Base-by-base conservation (phyloP, 2,888 invertebrate genomes). In the Lutraria lutraria region DNA sequence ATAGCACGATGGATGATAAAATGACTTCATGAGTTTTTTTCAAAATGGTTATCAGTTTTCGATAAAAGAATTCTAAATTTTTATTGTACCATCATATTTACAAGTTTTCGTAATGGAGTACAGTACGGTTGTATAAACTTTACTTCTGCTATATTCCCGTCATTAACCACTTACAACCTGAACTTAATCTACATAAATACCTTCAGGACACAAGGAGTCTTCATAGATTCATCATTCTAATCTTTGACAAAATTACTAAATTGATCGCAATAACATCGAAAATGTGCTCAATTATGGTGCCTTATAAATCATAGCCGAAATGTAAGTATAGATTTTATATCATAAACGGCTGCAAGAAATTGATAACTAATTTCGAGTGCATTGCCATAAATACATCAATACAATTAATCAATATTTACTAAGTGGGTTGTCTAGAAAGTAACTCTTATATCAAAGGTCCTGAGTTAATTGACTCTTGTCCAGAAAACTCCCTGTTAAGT, bases 401-500 rank as follows among this genome's bases (percentile, higher is more conserved):
- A 43, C 43, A 43, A 43, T 43, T 43, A 43, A 43, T 43, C 43
- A 43, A 43, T 43, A 43, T 43, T 43, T 43, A 43, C 43, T 43
- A 43, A 43, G 2, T 43, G 43, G 43, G 43, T 43, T 43, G 43
- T 43, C 43, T 43, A 43, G 43, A 8, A 43, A 43, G 43, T 8
- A 43, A 8, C 43, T 43, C 43, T 4, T 43, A n/a, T n/a, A n/a
- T n/a, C n/a, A n/a, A n/a, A n/a, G n/a, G n/a, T n/a, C n/a, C n/a
- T n/a, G n/a, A n/a, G n/a, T n/a, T n/a, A 43, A 21, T 21, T 60
- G n/a, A 3, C 8, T 0, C 8, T 21, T 60, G 60, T 60, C 63
- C n/a, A 68, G 63, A 68, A 68, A 68, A 68, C 63, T 68, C 63
- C 63, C 63, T 68, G 63, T 25, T 68, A 76, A 76, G 76, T 76